phyloP scores from a whole-genome alignment of 2,888 invertebrate species.

The Polyommatus icarus region DNA sequence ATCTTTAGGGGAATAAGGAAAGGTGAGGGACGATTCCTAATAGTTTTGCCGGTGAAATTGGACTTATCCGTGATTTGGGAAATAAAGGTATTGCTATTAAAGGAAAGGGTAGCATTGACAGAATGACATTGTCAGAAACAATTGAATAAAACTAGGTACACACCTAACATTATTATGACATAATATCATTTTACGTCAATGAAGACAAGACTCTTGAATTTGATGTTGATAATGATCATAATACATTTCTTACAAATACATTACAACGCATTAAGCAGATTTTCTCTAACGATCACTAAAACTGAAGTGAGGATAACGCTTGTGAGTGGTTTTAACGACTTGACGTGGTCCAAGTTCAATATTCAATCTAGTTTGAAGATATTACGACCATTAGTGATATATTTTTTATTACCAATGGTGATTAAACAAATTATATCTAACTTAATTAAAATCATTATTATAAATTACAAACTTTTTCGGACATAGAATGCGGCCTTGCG shows the following conservation, averaged over 20 bases:
- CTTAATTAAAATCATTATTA: neutral
- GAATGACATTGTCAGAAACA: neutral
- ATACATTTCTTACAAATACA: constrained; percentile 21
- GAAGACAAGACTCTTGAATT: neutral
- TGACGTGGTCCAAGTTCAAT: constrained; percentile 44
- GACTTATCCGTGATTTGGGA: neutral
- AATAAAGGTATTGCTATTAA: constrained; percentile 1
- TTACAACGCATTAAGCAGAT: constrained; percentile 62
- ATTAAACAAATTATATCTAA: neutral
- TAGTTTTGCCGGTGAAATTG: constrained; percentile 1
- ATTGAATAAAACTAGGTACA: neutral
- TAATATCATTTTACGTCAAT: neutral
- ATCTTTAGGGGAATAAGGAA: constrained; percentile 22
- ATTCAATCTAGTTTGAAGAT: constrained; percentile 22
- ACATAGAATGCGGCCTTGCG: neutral
- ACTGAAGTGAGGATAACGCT: constrained; percentile 65
- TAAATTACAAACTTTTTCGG: neutral
- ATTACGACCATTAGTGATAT: neutral
- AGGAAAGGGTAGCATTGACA: neutral
- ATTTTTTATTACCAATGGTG: neutral
- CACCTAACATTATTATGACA: too few species aligned
- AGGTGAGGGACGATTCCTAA: constrained; percentile 7
- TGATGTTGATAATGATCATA: neutral
- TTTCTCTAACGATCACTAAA: constrained; percentile 66
- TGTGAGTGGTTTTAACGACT: constrained; percentile 50